Percentiles rank a stretch among this genome's conserved stretches.
phyloP scores from a whole-genome alignment of 2,888 invertebrate genomes.

The Brachypterus glaber region DNA sequence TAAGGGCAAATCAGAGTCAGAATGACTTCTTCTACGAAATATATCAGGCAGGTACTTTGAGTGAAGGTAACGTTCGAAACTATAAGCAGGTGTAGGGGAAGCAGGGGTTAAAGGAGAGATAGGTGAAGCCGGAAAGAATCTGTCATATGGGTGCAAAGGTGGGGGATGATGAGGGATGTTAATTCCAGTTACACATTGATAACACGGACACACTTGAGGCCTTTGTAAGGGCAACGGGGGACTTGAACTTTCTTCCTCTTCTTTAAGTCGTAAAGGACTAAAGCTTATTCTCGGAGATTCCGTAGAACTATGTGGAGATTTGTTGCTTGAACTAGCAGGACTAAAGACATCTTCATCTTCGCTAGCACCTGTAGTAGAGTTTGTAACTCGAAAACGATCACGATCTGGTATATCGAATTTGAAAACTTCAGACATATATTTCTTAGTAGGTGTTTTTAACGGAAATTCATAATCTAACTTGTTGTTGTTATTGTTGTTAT shows the following conservation, averaged over 20 bases:
- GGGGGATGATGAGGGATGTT: constrained; percentile 35
- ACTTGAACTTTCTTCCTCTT: constrained; percentile 40
- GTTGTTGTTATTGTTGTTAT: constrained; percentile 33
- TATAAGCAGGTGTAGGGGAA: constrained; percentile 48
- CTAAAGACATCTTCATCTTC: constrained; percentile 52
- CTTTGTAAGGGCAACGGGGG: constrained; percentile 32
- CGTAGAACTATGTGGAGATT: constrained; percentile 47
- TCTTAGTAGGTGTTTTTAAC: constrained; percentile 30
- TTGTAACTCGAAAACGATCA: constrained; percentile 31
- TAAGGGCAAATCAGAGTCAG: constrained; percentile 54
- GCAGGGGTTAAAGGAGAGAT: constrained; percentile 48
- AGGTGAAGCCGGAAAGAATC: constrained; percentile 47
- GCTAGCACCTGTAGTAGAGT: constrained; percentile 38
- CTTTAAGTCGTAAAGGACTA: constrained; percentile 47
- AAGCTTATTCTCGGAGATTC: constrained; percentile 47
- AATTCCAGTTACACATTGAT: constrained; percentile 37
- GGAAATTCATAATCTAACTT: constrained; percentile 17
- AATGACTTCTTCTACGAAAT: constrained; percentile 52
- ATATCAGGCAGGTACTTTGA: constrained; percentile 55
- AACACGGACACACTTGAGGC: constrained; percentile 36
- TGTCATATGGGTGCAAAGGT: constrained; percentile 40
- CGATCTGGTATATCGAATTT: constrained; percentile 41
- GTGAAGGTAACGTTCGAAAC: constrained; percentile 54
- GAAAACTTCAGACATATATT: constrained; percentile 42
- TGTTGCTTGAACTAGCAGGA: constrained; percentile 47